A percentile compares a stretch with the other conserved stretches of the same genome.
phyloP scores from a whole-genome alignment of 2,797 vertebrate species.

The Anomalospiza imberbis region DNA sequence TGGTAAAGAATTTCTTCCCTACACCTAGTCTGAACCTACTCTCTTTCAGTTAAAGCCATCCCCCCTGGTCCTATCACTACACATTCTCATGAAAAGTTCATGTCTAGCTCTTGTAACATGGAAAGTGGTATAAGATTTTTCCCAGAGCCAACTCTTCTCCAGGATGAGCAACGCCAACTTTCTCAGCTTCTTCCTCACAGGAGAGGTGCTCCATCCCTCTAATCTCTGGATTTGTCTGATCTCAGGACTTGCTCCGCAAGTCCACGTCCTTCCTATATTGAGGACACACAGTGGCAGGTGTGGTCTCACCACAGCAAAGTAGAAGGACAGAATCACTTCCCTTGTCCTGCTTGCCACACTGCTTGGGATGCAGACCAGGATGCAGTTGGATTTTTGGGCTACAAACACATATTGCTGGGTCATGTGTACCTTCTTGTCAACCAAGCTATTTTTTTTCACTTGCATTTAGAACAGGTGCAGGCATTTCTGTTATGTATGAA shows the following conservation, averaged over 20 bases:
- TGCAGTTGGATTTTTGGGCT: background rate
- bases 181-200: background rate
- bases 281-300: background rate
- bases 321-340: background rate
- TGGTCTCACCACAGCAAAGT: background rate
- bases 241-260: background rate
- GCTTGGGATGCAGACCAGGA: background rate
- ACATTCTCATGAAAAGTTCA: accelerated
- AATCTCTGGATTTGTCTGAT: background rate
- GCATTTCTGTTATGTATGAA: background rate
- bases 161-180: background rate
- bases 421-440: background rate
- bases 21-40: background rate
- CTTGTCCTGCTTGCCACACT: background rate
- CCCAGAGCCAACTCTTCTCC: background rate
- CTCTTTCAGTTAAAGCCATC: background rate
- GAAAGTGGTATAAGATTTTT: background rate
- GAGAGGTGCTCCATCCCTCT: background rate
- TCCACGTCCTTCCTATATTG: accelerated
- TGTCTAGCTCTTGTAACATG: background rate
- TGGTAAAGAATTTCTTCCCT: background rate
- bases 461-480: background rate
- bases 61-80: background rate
- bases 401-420: background rate
- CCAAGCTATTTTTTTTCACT: background rate